Percentiles rank a stretch among this genome's conserved stretches.
Conservation (phyloP, 2,888 invertebrate genomes). For the Dryocosmus kuriphilus region DNA sequence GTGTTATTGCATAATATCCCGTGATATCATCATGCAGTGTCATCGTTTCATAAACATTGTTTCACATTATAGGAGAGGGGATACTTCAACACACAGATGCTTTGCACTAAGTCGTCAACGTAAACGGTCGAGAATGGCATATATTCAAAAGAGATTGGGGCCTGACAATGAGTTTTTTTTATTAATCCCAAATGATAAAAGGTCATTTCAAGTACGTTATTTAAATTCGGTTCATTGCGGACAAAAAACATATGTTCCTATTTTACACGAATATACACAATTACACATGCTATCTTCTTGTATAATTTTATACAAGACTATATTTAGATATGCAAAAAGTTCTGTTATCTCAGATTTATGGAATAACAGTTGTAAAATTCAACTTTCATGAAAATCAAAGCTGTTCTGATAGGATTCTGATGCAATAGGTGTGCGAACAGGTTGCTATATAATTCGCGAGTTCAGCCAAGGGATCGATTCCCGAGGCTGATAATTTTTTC, state of each 20-base stretch:
- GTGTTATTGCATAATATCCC: slow-evolving; percentile 21
- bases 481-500: background rate
- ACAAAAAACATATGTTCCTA: no score
- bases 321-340: no score
- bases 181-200: no score
- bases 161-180: background rate
- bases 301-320: no score
- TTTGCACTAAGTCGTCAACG: background rate
- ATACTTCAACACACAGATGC: background rate
- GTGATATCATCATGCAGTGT: slow-evolving; percentile 22
- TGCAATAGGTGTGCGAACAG: background rate
- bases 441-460: background rate
- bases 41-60: slow-evolving; percentile 24
- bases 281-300: no score
- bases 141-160: no score
- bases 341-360: no score
- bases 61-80: background rate
- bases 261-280: no score
- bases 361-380: background rate
- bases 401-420: background rate
- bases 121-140: background rate
- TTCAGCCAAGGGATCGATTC: background rate
- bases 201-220: no score
- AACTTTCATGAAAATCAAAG: background rate
- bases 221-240: no score